Percentiles rank a stretch among this genome's conserved stretches.
Conservation (phyloP, 1,140 invertebrate genomes). For the Camponotus vicinus region DNA sequence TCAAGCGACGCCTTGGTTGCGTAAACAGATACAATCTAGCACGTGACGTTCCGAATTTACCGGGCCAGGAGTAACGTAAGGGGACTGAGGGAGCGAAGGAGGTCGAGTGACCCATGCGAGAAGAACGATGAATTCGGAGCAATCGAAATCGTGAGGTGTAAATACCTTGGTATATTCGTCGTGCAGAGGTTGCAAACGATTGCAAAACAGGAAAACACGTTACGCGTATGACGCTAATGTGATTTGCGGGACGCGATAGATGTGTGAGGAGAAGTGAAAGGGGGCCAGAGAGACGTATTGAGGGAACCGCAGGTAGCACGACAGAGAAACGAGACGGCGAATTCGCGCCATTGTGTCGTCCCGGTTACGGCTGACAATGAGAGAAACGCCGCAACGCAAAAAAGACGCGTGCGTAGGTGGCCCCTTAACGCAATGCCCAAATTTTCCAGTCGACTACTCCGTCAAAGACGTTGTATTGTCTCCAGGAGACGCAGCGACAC, state of each 20-base stretch:
- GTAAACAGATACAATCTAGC: slow-evolving; percentile 57
- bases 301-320: slow-evolving; percentile 38
- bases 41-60: slow-evolving; percentile 56
- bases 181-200: slow-evolving; percentile 47
- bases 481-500: slow-evolving; percentile 48
- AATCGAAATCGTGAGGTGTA: slow-evolving; percentile 53
- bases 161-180: slow-evolving; percentile 33
- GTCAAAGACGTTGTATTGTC: slow-evolving; percentile 75
- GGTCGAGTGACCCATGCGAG: slow-evolving; percentile 56
- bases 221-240: slow-evolving; percentile 76
- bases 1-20: slow-evolving; percentile 55
- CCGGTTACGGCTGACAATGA: background rate
- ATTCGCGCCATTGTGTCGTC: slow-evolving; percentile 60
- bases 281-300: slow-evolving; percentile 36
- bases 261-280: slow-evolving; percentile 49
- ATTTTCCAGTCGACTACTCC: slow-evolving; percentile 75
- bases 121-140: slow-evolving; percentile 54
- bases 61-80: background rate
- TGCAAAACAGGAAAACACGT: slow-evolving; percentile 81
- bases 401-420: slow-evolving; percentile 57
- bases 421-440: slow-evolving; percentile 74
- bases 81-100: slow-evolving; percentile 48
- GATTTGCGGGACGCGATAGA: slow-evolving; percentile 75
- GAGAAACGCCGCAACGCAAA: slow-evolving; percentile 47
- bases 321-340: slow-evolving; percentile 44